Evolutionary conservation across 2,113 vertebrate species (phyloP).

Genomic region (Himantopus leucocephalus): DNA sequence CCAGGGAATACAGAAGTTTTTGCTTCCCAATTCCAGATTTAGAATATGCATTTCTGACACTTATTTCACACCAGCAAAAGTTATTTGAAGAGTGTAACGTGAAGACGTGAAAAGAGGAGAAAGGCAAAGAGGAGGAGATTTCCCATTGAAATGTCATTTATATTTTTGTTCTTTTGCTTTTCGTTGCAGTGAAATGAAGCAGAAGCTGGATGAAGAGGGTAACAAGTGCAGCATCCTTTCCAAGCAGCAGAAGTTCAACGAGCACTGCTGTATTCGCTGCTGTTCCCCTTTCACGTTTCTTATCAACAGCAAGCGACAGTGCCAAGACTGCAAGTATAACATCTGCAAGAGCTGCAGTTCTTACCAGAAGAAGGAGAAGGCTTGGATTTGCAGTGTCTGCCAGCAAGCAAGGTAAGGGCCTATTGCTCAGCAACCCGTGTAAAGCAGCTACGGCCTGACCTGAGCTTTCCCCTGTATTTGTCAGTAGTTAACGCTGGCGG

Average conservation of each 20-base stretch:
- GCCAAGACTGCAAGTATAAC: constrained; percentile 92
- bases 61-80: not conserved
- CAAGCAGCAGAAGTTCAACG: constrained; percentile 91
- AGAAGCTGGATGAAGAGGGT: constrained; percentile 92
- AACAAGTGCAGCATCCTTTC: constrained; percentile 93
- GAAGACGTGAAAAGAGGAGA: not conserved
- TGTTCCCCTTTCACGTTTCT: constrained; percentile 94
- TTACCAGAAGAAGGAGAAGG: constrained; percentile 87
- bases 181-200: constrained; percentile 89
- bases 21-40: not conserved
- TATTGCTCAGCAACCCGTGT: not conserved
- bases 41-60: not conserved
- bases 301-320: constrained; percentile 89
- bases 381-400: constrained; percentile 90
- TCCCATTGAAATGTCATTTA: not conserved
- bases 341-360: constrained; percentile 93
- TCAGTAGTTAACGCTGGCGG: not conserved
- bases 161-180: not conserved
- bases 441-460: not conserved
- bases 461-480: constrained; percentile 8
- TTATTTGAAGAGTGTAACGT: not conserved
- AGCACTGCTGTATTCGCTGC: constrained; percentile 97
- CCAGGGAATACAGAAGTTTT: not conserved
- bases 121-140: not conserved
- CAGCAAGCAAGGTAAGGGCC: constrained; percentile 88